Evolutionary conservation across 2,113 vertebrate species (phyloP).

Genomic region (Zosterops borbonicus): DNA sequence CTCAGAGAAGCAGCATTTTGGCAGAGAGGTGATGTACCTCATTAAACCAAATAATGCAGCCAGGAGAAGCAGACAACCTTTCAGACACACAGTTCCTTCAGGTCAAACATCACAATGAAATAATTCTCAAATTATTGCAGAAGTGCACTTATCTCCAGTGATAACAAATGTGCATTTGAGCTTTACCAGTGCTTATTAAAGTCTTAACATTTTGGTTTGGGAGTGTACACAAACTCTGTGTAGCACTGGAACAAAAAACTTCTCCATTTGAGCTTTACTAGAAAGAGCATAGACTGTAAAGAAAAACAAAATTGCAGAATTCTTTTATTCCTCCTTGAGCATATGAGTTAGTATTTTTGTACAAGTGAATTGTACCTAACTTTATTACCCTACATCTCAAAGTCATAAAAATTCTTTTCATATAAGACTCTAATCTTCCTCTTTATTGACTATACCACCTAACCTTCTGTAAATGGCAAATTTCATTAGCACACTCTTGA

Average conservation of each 20-base stretch:
- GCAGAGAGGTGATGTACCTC: not conserved
- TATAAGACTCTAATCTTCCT: not conserved
- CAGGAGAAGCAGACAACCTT: not conserved
- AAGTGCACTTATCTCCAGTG: not conserved
- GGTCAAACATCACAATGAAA: not conserved
- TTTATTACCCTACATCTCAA: not conserved
- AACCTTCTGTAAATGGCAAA: not conserved
- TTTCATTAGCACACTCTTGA: not conserved
- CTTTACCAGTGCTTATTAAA: not conserved
- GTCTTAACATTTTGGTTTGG: not conserved
- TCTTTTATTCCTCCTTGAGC: not conserved
- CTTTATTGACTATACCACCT: not conserved
- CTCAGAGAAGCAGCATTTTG: not conserved
- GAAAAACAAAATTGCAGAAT: not conserved
- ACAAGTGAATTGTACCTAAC: not conserved
- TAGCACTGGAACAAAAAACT: not conserved
- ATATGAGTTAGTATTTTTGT: not conserved
- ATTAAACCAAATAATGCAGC: slow-evolving; percentile 31
- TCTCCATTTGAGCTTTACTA: not conserved
- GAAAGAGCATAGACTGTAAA: not conserved
- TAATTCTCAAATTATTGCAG: not conserved
- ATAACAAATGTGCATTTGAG: not conserved
- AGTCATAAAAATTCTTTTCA: not conserved
- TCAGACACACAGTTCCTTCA: not conserved
- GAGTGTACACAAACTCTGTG: not conserved